Base-by-base conservation (phyloP, 2,113 vertebrate species). In the Setophaga kirtlandii region DNA sequence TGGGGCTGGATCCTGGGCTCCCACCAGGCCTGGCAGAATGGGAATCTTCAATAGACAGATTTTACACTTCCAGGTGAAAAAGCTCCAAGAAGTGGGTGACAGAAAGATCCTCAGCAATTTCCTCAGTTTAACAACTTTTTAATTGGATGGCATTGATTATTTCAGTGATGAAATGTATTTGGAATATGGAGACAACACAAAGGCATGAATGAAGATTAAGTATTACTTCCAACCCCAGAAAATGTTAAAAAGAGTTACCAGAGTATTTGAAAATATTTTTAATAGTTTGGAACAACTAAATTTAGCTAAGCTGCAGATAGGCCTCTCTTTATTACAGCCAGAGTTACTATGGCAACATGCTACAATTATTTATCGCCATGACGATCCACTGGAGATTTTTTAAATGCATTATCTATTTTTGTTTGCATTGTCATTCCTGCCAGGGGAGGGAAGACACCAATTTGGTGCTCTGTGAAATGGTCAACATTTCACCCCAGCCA, bases 351-450 rank as follows among this genome's bases (percentile, higher is more conserved):
- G 98, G 97, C 97, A 98, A 98, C 97, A 96, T 83, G 97, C 98
- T 98, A 98, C 98, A 98, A 98, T 98, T 98, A 98, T 98, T 98
- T 98, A 98, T 98, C 56, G 88, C 97, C 97, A 98, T 98, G 98
- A 98, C 97, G 89, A 98, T 98, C 97, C 96, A 94, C 97, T 97
- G 97, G 97, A 97, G 97, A 96, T 97, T 97, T 98, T 97, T 98
- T 83, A 98, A 98, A 98, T 97, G 97, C 76, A 90, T 97, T 97
- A 94, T 98, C 98, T 98, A 98, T 98, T 98, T 98, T 97, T 97
- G 98, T 98, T 98, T 97, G 96, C 94, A 96, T 97, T 97, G 97
- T 97, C 96, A 83, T 97, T 97, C 97, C 96, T 93, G 71, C 83
- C 23, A 87, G 92, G 87, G 89, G 94, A 97, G 94, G 95, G 96